These are phyloP conservation scores for Metellina segmentata DNA, from an alignment of 2,888 invertebrate species.

Conservation along the genomic window DNA sequence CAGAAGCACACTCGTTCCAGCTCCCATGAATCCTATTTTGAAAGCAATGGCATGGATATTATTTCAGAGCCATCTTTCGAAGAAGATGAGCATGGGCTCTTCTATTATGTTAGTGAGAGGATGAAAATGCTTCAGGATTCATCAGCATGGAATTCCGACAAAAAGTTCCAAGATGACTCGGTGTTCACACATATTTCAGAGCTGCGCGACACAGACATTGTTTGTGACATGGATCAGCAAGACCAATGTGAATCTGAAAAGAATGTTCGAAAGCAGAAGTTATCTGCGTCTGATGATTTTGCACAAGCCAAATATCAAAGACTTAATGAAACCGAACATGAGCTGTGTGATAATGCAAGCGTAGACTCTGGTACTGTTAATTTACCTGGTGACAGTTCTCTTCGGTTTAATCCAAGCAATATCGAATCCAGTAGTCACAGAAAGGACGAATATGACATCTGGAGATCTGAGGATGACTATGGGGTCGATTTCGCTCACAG, in stretches of 20 bases:
- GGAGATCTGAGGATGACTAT: constrained; percentile 27
- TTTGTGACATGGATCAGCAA: background rate
- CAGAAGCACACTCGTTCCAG: constrained; percentile 84
- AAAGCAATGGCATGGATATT: constrained; percentile 80
- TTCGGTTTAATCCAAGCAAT: background rate
- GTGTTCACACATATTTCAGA: constrained; percentile 20
- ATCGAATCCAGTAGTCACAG: background rate
- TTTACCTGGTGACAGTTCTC: constrained; percentile 1
- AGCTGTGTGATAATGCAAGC: background rate
- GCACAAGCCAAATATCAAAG: constrained; percentile 72
- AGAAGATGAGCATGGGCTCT: constrained; percentile 71
- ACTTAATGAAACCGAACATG: constrained; percentile 40
- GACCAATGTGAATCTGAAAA: constrained; percentile 38
- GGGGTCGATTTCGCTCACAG: constrained; percentile 4
- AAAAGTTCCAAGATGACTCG: constrained; percentile 5
- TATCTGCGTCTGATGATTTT: constrained; percentile 55
- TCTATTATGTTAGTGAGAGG: constrained; percentile 71
- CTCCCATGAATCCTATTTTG: constrained; percentile 96
- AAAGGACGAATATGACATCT: constrained; percentile 4
- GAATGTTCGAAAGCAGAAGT: constrained; percentile 71
- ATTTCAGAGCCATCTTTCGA: constrained; percentile 67
- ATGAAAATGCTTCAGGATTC: constrained; percentile 62
- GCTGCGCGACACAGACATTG: background rate
- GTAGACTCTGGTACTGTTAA: background rate
- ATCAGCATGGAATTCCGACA: constrained; percentile 24